Evolutionary conservation across 1,140 invertebrate species (phyloP), one percentile per base, ranked within the genome.

Genomic region (Drosophila varians): DNA sequence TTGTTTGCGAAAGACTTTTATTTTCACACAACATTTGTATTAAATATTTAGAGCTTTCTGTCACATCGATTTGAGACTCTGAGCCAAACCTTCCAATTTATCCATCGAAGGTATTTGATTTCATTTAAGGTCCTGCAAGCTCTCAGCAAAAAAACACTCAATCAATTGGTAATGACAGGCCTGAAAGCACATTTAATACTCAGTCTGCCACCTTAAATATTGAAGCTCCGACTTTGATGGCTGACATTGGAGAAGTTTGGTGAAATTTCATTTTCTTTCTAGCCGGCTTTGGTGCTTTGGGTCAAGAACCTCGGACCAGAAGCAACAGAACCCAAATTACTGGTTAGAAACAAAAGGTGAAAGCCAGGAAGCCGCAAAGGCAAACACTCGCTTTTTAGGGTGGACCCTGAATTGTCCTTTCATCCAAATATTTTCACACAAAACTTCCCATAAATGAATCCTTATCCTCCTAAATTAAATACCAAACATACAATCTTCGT

Each of bases 291-390:
- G 14, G 4, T 14, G 21, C 12, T 57, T 25, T 61, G 21, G 77
- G 80, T 84, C 79, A 84, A 84, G 76, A 76, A 84, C 75, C 79
- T 70, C 42, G 40, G 45, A 7, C 21, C 12, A 4, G 36, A 60
- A 72, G 65, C 43, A 42, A 75, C 78, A 70, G 47, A 53, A 49
- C 43, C 47, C n/a, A 64, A 64, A 78, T 71, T 74, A 58, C 65
- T 43, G 47, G 72, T 19, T 38, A n/a, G 14, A 56, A 52, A 52
- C 38, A 70, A 74, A 58, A 55, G 36, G 28, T 64, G 25, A 74
- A 64, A 6, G 43, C 40, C 66, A 19, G 43, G 45, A 54, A 54
- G 48, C 43, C 62, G 7, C 6, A 38, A 38, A 38, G 12, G 36
- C 14, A 38, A 38, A 38, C 3, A 9, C 19, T 21, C 57, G 18